Evolutionary conservation across 1,140 invertebrate species (phyloP).

Genomic region (Meloidogyne chitwoodi): DNA sequence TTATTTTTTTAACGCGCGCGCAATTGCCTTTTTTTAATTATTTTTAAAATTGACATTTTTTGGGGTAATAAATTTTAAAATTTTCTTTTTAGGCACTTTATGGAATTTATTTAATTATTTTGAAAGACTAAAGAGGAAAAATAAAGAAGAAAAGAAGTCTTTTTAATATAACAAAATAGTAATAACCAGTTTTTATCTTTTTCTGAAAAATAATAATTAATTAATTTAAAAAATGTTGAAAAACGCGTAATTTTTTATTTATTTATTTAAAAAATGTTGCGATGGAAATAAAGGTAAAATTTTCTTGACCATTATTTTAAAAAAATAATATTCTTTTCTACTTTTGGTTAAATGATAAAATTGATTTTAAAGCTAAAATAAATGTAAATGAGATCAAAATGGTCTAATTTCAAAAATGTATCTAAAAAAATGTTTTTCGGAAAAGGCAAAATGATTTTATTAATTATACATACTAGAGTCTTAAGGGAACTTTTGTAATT

Average conservation of each 20-base stretch:
- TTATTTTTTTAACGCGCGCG: background rate
- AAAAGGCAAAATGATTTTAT: too few relatives aligned
- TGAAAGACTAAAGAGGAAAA: background rate
- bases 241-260: background rate
- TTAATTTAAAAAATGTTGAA: background rate
- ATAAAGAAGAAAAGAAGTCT: background rate
- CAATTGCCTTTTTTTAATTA: background rate
- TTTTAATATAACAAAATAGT: background rate
- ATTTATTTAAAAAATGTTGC: background rate
- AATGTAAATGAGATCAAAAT: too few relatives aligned
- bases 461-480: too few relatives aligned
- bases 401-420: too few relatives aligned
- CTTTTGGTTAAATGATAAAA: too few relatives aligned
- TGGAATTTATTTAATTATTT: background rate
- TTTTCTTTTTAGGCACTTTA: background rate
- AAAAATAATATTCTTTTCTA: too few relatives aligned
- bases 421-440: too few relatives aligned
- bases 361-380: too few relatives aligned
- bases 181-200: background rate
- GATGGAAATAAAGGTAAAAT: background rate
- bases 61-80: background rate
- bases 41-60: background rate
- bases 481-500: too few relatives aligned
- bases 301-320: too few relatives aligned
- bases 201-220: background rate